Base-by-base conservation (phyloP, 1,140 invertebrate genomes). In the Sitobion miscanthi region DNA sequence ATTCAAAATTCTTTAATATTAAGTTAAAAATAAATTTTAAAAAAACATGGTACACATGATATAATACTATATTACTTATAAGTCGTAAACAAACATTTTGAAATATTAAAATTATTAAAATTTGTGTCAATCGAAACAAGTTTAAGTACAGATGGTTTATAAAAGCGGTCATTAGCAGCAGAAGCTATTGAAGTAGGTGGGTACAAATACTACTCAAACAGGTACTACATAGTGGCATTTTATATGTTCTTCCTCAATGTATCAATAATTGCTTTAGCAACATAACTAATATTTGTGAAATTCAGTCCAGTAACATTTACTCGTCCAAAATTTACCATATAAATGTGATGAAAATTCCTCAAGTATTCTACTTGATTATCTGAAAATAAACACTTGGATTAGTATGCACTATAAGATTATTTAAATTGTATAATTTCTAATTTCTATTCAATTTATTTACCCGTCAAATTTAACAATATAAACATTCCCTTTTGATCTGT, bases 401-500 rank as follows among this genome's bases (percentile, higher is more conserved):
- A 82, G 69, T 82, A 82, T 35, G 14, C 69, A 82, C 3, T 82
- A 25, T 35, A 20, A 30, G 25, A 62, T 30, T 62, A 30, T 62
- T 62, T 30, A 11, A 30, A 25, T 30, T 62, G 30, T 6, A n/a
- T 42, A 42, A 69, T 17, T 30, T 30, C 25, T 62, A 30, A 30
- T 30, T 62, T 62, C 25, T 11, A 25, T 11, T 25, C 23, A 57
- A 25, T 0, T 69, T 88, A 95, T 95, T 96, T 96, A 97, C 97
- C 95, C 94, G 95, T 97, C 6, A 99, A 96, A 30, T 99, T 99
- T 77, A 99, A 99, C 95, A 98, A 99, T 1, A 98, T 99, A 96
- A 99, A 99, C 98, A 99, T 99, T 94, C 99, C 99, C 95, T 99
- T 99, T 96, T 99, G 99, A 88, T 97, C 96, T 6, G 97, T 97